Conservation (phyloP, 2,797 vertebrate species). For the Adrianichthys oophorus region DNA sequence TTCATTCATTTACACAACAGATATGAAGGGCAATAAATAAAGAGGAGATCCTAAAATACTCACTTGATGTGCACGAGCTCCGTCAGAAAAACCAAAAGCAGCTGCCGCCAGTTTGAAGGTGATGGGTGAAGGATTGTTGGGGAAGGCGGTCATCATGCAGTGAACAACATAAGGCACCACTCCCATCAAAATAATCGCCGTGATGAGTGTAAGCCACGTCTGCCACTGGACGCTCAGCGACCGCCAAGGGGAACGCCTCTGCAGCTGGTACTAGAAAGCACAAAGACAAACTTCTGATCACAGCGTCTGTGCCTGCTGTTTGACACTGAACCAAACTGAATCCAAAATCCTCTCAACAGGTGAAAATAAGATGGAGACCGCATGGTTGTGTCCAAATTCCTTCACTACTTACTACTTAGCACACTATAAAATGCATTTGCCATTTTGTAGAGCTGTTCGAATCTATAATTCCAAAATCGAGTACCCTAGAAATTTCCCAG, state of each 20-base stretch:
- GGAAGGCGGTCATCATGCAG: constrained; percentile 57
- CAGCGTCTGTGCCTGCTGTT: no score
- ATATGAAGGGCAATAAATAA: constrained; percentile 5
- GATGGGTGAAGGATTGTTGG: constrained; percentile 47
- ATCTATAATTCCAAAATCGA: no score
- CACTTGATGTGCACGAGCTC: constrained; percentile 70
- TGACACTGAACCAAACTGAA: no score
- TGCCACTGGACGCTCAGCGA: constrained; percentile 57
- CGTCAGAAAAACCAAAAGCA: constrained; percentile 50
- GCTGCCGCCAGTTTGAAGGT: constrained; percentile 60
- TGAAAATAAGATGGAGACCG: no score
- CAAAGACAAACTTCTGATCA: constrained; percentile 28
- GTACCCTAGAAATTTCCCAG: no score
- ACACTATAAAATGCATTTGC: no score
- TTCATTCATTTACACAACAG: constrained; percentile 5
- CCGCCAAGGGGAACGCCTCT: constrained; percentile 61
- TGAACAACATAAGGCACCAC: constrained; percentile 59
- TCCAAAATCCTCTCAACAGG: no score
- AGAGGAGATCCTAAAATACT: constrained; percentile 39
- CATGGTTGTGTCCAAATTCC: no score
- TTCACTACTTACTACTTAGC: no score
- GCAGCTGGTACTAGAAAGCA: constrained; percentile 66
- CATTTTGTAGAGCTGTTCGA: no score
- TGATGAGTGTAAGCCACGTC: constrained; percentile 46
- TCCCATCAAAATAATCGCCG: constrained; percentile 16